Evolutionary conservation across 2,797 vertebrate species (phyloP).

Genomic region (Smutsia gigantea): DNA sequence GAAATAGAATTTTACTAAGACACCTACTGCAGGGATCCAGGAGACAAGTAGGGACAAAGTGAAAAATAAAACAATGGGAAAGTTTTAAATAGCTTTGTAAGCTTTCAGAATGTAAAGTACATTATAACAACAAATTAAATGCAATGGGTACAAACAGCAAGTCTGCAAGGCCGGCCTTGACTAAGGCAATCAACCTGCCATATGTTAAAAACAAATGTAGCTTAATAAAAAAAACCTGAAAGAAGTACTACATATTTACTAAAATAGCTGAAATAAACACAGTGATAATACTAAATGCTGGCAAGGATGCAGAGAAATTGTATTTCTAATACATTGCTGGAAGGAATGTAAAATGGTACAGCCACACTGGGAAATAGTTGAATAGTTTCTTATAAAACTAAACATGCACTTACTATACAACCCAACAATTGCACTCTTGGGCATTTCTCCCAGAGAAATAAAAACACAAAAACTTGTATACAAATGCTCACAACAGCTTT

Average conservation of each 20-base stretch:
- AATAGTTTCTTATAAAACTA: neutral
- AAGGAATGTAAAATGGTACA: neutral
- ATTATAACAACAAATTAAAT: neutral
- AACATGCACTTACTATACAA: neutral
- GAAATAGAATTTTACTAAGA: neutral
- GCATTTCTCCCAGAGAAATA: neutral
- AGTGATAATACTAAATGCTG: constrained; percentile 5
- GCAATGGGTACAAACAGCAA: neutral
- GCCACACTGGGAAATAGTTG: neutral
- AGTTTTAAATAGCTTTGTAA: neutral
- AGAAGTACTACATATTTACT: neutral
- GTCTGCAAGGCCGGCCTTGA: neutral
- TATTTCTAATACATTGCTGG: neutral
- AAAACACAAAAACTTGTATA: constrained; percentile 2
- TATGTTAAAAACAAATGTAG: neutral
- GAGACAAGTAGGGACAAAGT: neutral
- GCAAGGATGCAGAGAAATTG: neutral
- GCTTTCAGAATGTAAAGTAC: neutral
- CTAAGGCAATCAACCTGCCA: neutral
- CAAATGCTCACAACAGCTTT: neutral
- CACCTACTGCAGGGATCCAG: neutral
- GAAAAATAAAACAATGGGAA: neutral
- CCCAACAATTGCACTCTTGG: neutral
- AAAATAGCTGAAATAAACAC: constrained; percentile 19
- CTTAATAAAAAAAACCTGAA: constrained; percentile 2